Conservation (phyloP, 2,113 vertebrate genomes). For the Numida meleagris region DNA sequence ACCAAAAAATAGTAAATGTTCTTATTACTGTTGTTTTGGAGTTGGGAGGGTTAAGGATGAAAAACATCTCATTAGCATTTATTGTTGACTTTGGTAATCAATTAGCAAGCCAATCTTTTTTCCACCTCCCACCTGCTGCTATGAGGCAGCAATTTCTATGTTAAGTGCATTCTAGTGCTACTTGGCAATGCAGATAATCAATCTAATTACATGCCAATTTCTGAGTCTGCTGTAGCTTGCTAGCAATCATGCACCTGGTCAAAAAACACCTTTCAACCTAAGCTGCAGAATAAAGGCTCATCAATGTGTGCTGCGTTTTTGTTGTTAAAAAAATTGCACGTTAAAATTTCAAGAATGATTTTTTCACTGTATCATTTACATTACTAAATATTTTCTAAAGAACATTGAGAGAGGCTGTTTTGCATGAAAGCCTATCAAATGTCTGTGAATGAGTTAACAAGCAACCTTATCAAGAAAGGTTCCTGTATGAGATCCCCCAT, state of each 20-base stretch:
- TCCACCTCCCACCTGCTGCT: constrained; percentile 47
- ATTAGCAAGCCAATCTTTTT: constrained; percentile 38
- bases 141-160: constrained; percentile 22
- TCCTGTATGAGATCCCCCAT: constrained; percentile 22
- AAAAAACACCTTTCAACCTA: constrained; percentile 59
- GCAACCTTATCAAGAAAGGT: constrained; percentile 34
- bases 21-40: constrained; percentile 36
- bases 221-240: constrained; percentile 38
- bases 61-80: constrained; percentile 69
- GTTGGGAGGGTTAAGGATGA: constrained; percentile 55
- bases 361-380: constrained; percentile 52
- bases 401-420: constrained; percentile 56
- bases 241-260: constrained; percentile 30
- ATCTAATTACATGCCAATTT: constrained; percentile 22
- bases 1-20: constrained; percentile 66
- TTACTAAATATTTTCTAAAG: constrained; percentile 44
- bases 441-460: constrained; percentile 48
- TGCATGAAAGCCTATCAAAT: constrained; percentile 40
- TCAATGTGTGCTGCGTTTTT: constrained; percentile 38
- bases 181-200: constrained; percentile 34
- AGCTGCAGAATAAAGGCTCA: constrained; percentile 61
- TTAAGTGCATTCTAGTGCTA: constrained; percentile 51
- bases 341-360: constrained; percentile 28
- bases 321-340: constrained; percentile 71
- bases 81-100: constrained; percentile 79